phyloP scores from a whole-genome alignment of 2,113 vertebrate species.

The Ceyx margarethae region DNA sequence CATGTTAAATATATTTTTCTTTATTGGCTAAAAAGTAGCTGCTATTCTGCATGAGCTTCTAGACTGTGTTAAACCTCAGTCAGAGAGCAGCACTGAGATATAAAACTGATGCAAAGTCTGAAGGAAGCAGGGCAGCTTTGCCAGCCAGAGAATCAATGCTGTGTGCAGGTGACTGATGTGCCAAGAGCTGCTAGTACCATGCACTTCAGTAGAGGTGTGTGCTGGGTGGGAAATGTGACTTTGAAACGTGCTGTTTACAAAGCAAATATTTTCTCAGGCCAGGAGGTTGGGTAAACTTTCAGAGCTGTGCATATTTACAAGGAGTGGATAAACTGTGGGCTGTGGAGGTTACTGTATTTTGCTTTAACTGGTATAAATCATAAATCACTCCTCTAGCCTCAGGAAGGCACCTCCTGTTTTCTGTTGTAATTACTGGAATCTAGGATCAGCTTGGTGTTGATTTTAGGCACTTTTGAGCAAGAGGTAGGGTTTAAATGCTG shows the following conservation, averaged over 20 bases:
- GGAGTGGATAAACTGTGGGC: neutral
- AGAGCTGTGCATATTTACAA: neutral
- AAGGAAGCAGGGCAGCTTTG: neutral
- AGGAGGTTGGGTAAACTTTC: neutral
- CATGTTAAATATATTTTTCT: neutral
- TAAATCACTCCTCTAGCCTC: neutral
- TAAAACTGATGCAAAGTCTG: neutral
- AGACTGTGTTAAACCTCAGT: neutral
- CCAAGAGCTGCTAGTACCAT: neutral
- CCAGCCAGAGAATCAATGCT: accelerated
- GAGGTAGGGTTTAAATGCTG: neutral
- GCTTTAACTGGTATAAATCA: neutral
- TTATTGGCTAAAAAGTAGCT: neutral
- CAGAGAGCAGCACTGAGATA: neutral
- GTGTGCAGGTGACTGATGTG: neutral
- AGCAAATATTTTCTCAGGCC: neutral
- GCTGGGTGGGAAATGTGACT: neutral
- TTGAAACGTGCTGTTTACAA: neutral
- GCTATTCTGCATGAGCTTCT: neutral
- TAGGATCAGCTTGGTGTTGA: neutral
- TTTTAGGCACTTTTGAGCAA: neutral
- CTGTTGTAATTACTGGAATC: neutral
- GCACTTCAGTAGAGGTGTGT: neutral
- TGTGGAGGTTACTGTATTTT: neutral
- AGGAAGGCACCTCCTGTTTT: neutral